Percentiles rank a stretch among this genome's conserved stretches.
phyloP scores from a whole-genome alignment of 2,113 vertebrate genomes.

The Okapia johnstoni region DNA sequence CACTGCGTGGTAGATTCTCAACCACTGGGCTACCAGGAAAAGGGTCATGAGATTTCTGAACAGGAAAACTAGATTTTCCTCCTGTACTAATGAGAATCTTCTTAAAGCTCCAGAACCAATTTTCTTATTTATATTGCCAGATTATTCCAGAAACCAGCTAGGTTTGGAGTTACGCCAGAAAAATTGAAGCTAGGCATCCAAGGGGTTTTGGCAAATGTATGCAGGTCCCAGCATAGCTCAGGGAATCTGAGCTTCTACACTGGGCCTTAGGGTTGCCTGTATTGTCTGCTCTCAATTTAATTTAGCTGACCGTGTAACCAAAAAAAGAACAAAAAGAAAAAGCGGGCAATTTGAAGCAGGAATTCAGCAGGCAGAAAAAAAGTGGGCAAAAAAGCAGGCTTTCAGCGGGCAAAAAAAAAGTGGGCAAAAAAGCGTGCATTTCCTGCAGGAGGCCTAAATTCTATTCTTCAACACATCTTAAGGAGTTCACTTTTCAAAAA shows the following conservation, averaged over 20 bases:
- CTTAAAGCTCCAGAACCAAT: neutral
- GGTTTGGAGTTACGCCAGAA: neutral
- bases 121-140: neutral
- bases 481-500: constrained; percentile 26
- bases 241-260: neutral
- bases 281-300: neutral
- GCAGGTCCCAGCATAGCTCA: fast-evolving
- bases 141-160: neutral
- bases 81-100: neutral
- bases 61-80: neutral
- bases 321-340: neutral
- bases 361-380: neutral
- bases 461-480: neutral
- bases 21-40: neutral
- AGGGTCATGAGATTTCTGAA: neutral
- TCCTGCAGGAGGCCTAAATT: neutral
- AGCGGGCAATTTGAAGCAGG: neutral
- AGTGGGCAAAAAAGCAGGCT: too few relatives aligned
- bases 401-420: neutral
- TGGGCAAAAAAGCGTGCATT: neutral
- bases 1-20: neutral
- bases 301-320: neutral
- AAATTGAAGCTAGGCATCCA: neutral
- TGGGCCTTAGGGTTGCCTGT: neutral
- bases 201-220: fast-evolving